A percentile compares a stretch with the other conserved stretches of the same genome.
These are phyloP conservation scores for Typhlomys cinereus DNA, from an alignment of 2,113 vertebrate species.

Conservation along the genomic window DNA sequence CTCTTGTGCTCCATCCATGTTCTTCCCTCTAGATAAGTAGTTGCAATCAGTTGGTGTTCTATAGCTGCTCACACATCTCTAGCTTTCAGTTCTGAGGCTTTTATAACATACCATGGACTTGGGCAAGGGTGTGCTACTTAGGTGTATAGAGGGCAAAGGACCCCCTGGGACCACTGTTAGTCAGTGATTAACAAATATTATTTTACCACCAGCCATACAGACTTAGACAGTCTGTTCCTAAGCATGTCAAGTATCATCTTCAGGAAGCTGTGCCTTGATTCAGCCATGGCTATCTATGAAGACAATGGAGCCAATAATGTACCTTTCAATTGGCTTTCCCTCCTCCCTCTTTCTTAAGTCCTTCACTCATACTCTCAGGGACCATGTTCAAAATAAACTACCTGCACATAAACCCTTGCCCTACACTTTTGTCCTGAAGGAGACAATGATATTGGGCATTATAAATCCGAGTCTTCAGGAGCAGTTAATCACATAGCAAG, in stretches of 20 bases:
- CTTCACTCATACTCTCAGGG: neutral
- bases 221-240: neutral
- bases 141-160: neutral
- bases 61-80: neutral
- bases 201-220: neutral
- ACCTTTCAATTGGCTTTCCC: neutral
- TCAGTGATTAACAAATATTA: neutral
- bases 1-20: neutral
- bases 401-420: neutral
- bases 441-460: neutral
- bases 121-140: neutral
- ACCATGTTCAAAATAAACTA: slow-evolving; percentile 29
- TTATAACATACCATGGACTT: neutral
- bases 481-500: neutral
- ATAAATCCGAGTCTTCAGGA: neutral
- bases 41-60: neutral
- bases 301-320: neutral
- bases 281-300: neutral
- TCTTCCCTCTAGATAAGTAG: neutral
- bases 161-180: neutral
- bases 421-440: neutral
- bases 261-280: neutral
- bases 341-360: neutral
- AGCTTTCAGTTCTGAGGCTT: neutral
- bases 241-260: neutral